These are phyloP conservation scores for Xenopus petersii DNA, from an alignment of 2,797 vertebrate genomes.

Conservation along the genomic window DNA sequence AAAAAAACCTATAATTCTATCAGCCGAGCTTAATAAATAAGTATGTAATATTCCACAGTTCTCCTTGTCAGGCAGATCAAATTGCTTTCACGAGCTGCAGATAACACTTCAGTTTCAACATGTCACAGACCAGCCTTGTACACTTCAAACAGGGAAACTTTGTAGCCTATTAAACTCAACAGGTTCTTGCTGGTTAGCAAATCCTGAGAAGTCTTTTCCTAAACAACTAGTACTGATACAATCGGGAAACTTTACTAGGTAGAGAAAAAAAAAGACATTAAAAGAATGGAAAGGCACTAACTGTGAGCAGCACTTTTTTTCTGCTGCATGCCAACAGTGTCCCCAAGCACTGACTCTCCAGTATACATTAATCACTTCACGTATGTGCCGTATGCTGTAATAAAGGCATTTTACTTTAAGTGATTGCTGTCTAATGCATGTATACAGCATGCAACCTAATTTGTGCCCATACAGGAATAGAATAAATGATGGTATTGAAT, in stretches of 20 bases:
- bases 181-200: constrained; percentile 5
- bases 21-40: constrained; percentile 25
- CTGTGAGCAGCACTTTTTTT: neutral
- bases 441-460: neutral
- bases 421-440: too few species aligned
- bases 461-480: neutral
- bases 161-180: neutral
- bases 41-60: constrained; percentile 52
- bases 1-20: constrained; percentile 22
- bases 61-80: constrained; percentile 64
- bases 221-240: constrained; percentile 4
- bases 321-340: too few species aligned
- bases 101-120: constrained; percentile 70
- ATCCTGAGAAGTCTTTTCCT: neutral
- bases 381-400: too few species aligned
- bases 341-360: too few species aligned
- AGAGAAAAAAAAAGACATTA: constrained; percentile 10
- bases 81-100: constrained; percentile 66
- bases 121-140: constrained; percentile 48
- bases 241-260: constrained; percentile 14
- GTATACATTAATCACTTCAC: too few species aligned
- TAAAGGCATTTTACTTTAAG: too few species aligned
- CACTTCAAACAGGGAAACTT: constrained; percentile 1
- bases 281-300: neutral
- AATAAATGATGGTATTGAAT: neutral